phyloP scores from a whole-genome alignment of 1,140 invertebrate genomes.

The Eufriesea mexicana region DNA sequence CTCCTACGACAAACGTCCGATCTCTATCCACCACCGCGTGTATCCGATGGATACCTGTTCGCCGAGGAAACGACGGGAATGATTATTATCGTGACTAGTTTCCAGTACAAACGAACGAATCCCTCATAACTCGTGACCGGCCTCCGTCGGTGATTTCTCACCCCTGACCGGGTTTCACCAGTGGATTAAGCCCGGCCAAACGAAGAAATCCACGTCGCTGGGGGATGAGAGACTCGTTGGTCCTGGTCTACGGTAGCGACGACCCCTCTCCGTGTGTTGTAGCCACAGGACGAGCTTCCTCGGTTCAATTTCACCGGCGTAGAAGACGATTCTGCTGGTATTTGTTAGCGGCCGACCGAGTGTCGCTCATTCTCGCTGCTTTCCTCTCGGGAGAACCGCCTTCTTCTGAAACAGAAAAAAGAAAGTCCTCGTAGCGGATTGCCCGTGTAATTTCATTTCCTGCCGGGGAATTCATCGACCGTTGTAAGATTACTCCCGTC shows the following conservation, averaged over 20 bases:
- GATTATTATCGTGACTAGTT: not conserved
- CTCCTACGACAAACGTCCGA: too few relatives aligned
- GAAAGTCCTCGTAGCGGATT: not conserved
- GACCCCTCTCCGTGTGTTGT: too few relatives aligned
- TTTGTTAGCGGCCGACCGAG: constrained; percentile 35
- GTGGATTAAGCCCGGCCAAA: constrained; percentile 9
- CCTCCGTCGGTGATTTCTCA: not conserved
- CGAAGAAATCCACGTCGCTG: not conserved
- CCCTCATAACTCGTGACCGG: not conserved
- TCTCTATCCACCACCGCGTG: too few relatives aligned
- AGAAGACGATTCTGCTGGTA: constrained; percentile 23
- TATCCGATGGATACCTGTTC: too few relatives aligned
- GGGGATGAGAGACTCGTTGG: constrained; percentile 15
- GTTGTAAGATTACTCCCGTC: constrained; percentile 13
- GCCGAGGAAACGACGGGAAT: too few relatives aligned
- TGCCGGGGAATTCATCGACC: constrained; percentile 8
- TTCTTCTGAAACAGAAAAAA: constrained; percentile 54
- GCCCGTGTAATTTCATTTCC: constrained; percentile 47
- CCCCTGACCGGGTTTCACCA: not conserved
- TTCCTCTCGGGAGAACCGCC: constrained; percentile 28
- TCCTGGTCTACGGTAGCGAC: not conserved
- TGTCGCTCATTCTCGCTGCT: constrained; percentile 29
- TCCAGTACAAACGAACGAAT: not conserved
- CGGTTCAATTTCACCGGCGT: constrained; percentile 40
- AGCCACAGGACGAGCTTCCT: not conserved